Base-by-base conservation (phyloP, 2,113 vertebrate genomes). In the Centropristis striata region DNA sequence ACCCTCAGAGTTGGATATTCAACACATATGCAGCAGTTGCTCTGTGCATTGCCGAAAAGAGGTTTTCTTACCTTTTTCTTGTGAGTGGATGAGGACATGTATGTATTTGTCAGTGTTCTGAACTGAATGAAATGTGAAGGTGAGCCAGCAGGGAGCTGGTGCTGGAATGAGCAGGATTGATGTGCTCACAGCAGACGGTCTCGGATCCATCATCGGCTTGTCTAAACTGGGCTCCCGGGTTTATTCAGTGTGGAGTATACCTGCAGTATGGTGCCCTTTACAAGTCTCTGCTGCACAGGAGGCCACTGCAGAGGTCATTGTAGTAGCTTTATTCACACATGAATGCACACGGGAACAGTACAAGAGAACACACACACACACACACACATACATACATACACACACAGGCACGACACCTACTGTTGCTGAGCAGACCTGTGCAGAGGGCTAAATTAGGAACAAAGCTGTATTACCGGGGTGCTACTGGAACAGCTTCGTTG, bases 141-240 rank as follows among this genome's bases (percentile, higher is more conserved):
- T 78, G 90, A 92, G 90, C 88, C 91, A 89, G 89, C 75, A 36
- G 90, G 86, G 88, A 78, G 90, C 87, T 58, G 86, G 50, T 81
- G 86, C 67, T 64, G 72, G 72, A 90, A 88, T 78, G 90, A 88
- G 85, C 86, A 81, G 80, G 89, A 92, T 89, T 92, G 90, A 93
- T 90, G 91, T 73, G 67, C 71, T 88, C 90, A 84, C 92, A 90
- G 88, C 83, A 57, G 81, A 87, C 78, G 49, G 53, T 91, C 83
- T 71, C 80, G 64, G 90, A 88, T 87, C 86, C 90, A 78, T 88
- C 86, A 66, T 58, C 25, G 42, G 67, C 80, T 71, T 37, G 86
- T 88, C 88, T 75, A 61, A 88, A 86, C 78, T 8, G 73, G 81
- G 79, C 73, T 57, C 79, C 55, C 16, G 46, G 77, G 50, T 73